These are phyloP conservation scores for Neoitamus cyanurus DNA, from an alignment of 2,888 invertebrate genomes.

Conservation along the genomic window DNA sequence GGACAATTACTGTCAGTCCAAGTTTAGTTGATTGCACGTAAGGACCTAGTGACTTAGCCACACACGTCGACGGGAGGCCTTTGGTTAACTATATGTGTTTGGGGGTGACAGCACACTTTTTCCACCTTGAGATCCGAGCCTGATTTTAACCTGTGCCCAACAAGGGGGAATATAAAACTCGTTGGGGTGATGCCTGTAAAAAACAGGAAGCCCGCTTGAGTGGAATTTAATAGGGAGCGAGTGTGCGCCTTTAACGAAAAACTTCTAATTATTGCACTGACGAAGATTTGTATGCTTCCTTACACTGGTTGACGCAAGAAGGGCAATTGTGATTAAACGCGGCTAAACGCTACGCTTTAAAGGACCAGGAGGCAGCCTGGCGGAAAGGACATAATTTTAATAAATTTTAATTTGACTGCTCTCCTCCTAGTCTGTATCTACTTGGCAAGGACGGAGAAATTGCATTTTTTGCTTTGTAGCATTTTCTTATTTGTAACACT, in stretches of 20 bases:
- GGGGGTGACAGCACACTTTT: background rate
- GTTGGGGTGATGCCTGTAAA: background rate
- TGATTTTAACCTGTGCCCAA: background rate
- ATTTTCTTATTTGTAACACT: background rate
- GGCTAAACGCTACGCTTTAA: background rate
- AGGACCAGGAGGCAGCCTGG: background rate
- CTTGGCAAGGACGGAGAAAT: background rate
- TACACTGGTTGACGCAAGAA: background rate
- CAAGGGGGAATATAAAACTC: background rate
- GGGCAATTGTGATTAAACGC: slow-evolving; percentile 5
- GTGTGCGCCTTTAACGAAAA: background rate
- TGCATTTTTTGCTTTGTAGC: background rate
- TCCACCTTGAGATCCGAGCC: background rate
- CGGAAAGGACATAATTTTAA: background rate
- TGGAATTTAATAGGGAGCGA: background rate
- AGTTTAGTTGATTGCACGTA: slow-evolving; percentile 24
- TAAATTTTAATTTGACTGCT: background rate
- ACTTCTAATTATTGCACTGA: background rate
- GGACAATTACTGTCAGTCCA: slow-evolving; percentile 38
- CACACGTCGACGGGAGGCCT: background rate
- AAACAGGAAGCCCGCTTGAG: background rate
- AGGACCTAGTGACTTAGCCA: slow-evolving; percentile 20
- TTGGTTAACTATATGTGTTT: background rate
- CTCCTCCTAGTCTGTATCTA: background rate
- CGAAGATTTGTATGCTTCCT: background rate